These are phyloP conservation scores for Emys orbicularis DNA, from an alignment of 2,797 vertebrate species.

Conservation along the genomic window DNA sequence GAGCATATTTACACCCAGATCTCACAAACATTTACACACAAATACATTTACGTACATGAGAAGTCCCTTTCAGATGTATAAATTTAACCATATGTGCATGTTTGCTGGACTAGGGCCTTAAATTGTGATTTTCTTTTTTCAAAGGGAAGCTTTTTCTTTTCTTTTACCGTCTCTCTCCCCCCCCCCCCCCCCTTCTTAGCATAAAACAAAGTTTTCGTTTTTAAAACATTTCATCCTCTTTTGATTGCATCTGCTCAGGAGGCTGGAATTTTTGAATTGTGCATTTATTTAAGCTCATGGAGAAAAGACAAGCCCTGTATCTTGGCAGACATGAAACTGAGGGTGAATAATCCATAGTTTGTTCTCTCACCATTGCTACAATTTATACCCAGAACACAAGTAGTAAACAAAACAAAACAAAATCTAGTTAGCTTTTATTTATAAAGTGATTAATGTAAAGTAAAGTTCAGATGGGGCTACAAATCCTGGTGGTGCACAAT, in stretches of 20 bases:
- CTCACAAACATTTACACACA: conserved; percentile 28
- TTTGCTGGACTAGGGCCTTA: neutral
- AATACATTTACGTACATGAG: neutral
- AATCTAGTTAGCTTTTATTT: conserved; percentile 76
- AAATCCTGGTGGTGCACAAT: conserved; percentile 80
- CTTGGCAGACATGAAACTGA: conserved; percentile 68
- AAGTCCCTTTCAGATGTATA: neutral
- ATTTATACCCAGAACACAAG: conserved; percentile 67
- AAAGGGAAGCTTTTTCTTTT: neutral
- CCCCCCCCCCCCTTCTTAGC: neutral
- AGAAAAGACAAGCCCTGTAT: conserved; percentile 66
- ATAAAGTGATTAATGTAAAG: conserved; percentile 80
- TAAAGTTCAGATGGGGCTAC: conserved; percentile 80
- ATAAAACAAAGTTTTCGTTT: neutral
- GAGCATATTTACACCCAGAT: conserved; percentile 6
- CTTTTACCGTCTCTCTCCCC: fast-evolving
- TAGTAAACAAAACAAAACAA: conserved; percentile 52
- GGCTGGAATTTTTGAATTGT: conserved; percentile 66
- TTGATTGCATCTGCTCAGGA: conserved; percentile 66
- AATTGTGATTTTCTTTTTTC: neutral
- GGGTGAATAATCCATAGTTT: conserved; percentile 68
- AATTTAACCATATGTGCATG: neutral
- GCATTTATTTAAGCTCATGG: conserved; percentile 69
- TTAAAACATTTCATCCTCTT: conserved; percentile 48
- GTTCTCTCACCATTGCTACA: conserved; percentile 51